Conservation (phyloP, 1,140 invertebrate genomes). For the Drosophila bocqueti region DNA sequence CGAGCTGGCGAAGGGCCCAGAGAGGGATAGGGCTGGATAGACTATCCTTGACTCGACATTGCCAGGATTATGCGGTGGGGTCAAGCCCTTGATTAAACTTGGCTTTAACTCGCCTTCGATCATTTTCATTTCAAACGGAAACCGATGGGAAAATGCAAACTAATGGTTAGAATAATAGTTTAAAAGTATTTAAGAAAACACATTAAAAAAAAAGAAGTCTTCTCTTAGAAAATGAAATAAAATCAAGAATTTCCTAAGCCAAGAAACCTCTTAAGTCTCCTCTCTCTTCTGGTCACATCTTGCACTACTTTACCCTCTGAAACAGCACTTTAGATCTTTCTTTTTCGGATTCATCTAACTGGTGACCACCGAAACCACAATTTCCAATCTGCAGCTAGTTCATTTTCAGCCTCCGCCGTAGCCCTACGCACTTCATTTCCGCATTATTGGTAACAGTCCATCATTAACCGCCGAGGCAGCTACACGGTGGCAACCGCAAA, state of each 20-base stretch:
- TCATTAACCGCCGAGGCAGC: constrained; percentile 35
- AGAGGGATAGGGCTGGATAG: no score
- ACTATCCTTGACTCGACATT: constrained; percentile 56
- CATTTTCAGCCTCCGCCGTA: background rate
- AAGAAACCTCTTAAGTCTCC: background rate
- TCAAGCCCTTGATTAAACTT: constrained; percentile 19
- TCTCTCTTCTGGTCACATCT: background rate
- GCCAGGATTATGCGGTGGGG: constrained; percentile 21
- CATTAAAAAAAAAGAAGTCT: no score
- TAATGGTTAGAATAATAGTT: background rate
- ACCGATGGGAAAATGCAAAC: no score
- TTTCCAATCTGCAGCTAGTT: constrained; percentile 17
- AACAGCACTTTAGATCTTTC: background rate
- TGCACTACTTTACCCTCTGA: background rate
- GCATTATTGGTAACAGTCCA: constrained; percentile 50
- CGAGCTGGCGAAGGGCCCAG: background rate
- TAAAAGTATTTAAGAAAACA: background rate
- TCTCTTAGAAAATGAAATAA: no score
- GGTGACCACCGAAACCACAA: constrained; percentile 3
- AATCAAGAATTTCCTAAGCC: no score
- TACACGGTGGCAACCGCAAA: constrained; percentile 32
- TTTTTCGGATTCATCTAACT: constrained; percentile 1
- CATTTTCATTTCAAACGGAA: background rate
- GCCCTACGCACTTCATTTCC: constrained; percentile 26
- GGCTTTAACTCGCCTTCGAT: constrained; percentile 9